Evolutionary conservation across 2,888 invertebrate genomes (phyloP).

Genomic region (Acanthacorydalis orientalis): DNA sequence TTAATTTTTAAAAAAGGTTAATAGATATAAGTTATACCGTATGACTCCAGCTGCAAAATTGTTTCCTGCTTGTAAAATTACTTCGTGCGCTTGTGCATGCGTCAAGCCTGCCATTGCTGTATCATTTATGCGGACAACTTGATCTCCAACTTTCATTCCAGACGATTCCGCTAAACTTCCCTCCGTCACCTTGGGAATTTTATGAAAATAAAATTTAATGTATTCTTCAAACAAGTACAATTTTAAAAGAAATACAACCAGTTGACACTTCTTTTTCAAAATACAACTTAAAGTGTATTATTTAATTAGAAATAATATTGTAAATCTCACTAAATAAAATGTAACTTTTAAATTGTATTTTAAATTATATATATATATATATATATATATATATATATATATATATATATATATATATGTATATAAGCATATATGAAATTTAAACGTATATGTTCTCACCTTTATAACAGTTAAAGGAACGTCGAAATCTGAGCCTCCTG

Average conservation of each 20-base stretch:
- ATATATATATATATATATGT: too few species aligned
- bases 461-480: slow-evolving; percentile 57
- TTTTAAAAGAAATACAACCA: too few species aligned
- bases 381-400: too few species aligned
- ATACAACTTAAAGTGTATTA: too few species aligned
- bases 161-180: slow-evolving; percentile 67
- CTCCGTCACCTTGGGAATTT: slow-evolving; percentile 48
- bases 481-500: slow-evolving; percentile 57
- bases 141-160: slow-evolving; percentile 73
- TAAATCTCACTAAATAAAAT: too few species aligned
- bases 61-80: slow-evolving; percentile 53
- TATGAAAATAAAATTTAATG: slow-evolving; percentile 1
- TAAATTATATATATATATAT: too few species aligned
- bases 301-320: too few species aligned
- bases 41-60: slow-evolving; percentile 50
- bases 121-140: slow-evolving; percentile 61
- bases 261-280: too few species aligned
- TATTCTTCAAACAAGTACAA: too few species aligned
- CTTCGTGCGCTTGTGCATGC: slow-evolving; percentile 62
- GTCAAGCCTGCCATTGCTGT: slow-evolving; percentile 45
- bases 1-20: neutral
- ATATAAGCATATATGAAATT: too few species aligned
- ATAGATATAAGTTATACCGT: slow-evolving; percentile 32
- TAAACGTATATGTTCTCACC: slow-evolving; percentile 27
- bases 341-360: too few species aligned